phyloP scores from a whole-genome alignment of 2,113 vertebrate genomes.

The Erythrocebus patas region DNA sequence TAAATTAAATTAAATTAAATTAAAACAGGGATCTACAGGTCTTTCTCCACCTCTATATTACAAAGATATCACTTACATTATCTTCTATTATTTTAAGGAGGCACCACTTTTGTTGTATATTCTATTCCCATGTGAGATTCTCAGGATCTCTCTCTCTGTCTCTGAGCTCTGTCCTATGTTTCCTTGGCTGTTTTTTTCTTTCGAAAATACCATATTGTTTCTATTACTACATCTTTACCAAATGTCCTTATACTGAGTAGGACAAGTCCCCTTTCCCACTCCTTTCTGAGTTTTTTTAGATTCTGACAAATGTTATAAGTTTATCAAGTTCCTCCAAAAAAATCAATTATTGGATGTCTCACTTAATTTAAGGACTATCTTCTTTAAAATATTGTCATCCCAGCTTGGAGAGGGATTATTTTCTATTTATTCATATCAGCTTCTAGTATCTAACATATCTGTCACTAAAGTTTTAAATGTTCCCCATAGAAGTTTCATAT shows the following conservation, averaged over 20 bases:
- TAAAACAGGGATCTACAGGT: background rate
- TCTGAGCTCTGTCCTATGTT: background rate
- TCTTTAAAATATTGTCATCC: background rate
- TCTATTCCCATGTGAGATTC: background rate
- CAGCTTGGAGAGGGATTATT: background rate
- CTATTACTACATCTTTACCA: background rate
- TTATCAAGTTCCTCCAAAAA: background rate
- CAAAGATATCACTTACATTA: background rate
- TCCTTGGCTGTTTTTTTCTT: background rate
- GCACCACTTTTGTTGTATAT: fast-evolving
- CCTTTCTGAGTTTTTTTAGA: background rate
- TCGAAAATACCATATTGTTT: background rate
- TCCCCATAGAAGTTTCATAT: background rate
- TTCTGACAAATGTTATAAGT: background rate
- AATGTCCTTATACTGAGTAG: background rate
- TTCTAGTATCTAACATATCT: too few relatives aligned
- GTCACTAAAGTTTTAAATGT: background rate
- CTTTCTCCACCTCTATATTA: background rate
- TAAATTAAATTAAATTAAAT: too few relatives aligned
- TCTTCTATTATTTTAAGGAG: background rate
- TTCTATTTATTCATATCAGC: too few relatives aligned
- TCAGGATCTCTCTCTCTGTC: background rate
- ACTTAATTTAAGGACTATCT: too few relatives aligned
- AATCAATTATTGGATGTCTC: background rate
- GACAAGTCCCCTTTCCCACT: background rate